Evolutionary conservation across 2,888 invertebrate species (phyloP), one percentile per base, ranked within the genome.

Genomic region (Dicyrtomina minuta): DNA sequence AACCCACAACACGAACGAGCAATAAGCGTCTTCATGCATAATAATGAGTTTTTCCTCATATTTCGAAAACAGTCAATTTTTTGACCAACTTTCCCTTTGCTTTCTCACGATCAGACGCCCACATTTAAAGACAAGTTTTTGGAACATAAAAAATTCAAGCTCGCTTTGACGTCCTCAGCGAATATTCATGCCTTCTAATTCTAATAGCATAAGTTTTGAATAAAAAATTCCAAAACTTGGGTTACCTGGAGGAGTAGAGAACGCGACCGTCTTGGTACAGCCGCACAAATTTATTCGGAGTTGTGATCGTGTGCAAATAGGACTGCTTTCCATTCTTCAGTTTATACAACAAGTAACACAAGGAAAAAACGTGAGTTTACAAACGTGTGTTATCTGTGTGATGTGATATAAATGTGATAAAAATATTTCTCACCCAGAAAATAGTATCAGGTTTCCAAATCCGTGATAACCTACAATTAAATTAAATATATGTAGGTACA

Each of bases 391-490:
- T n/a, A n/a, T n/a, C n/a, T n/a, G n/a, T n/a, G n/a, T n/a, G n/a
- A n/a, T n/a, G n/a, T n/a, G n/a, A n/a, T n/a, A n/a, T n/a, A n/a
- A n/a, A n/a, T n/a, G n/a, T n/a, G n/a, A n/a, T n/a, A n/a, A n/a
- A n/a, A n/a, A n/a, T n/a, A 33, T 33, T 33, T 68, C 91, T 91
- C 61, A 75, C 75, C 67, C 74, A 75, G 72, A 76, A 73, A 81
- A 89, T 92, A 13, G 92, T 92, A 83, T 92, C 92, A 3, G 92
- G 92, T 81, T 90, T 91, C 92, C 92, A 92, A 78, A 92, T 90
- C 79, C 59, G 46, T 10, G 59, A 59, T 39, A 67, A 44, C 66
- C 66, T 66, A n/a, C 12, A 43, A 58, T 6, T 13, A 13, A 58
- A 58, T 3, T 27, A 27, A 24, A n/a, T n/a, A n/a, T n/a, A n/a